These are phyloP conservation scores for Nothocercus nigrocapillus DNA, from an alignment of 2,113 vertebrate genomes.

Conservation along the genomic window DNA sequence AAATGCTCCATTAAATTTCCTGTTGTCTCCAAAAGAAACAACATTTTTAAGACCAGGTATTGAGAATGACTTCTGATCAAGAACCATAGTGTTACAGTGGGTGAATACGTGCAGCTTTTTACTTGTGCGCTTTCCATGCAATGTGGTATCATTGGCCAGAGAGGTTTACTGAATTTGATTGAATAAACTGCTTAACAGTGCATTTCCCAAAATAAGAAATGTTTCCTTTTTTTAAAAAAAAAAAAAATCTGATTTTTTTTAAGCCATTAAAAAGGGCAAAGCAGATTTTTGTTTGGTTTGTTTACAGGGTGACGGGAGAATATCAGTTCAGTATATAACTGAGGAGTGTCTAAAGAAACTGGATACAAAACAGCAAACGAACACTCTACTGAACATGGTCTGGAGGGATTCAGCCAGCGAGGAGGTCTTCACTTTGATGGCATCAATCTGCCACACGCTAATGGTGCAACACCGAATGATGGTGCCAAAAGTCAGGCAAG, in stretches of 20 bases:
- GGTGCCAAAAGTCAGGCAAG: constrained; percentile 97
- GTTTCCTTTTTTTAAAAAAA: too few species aligned
- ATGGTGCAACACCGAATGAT: constrained; percentile 98
- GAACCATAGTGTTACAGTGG: background rate
- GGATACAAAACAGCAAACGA: constrained; percentile 96
- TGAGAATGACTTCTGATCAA: background rate
- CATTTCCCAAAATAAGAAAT: background rate
- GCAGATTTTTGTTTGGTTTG: background rate
- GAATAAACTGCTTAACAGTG: background rate
- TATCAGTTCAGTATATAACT: constrained; percentile 89
- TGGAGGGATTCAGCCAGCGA: constrained; percentile 96
- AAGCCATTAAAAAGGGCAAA: background rate
- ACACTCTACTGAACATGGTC: constrained; percentile 90
- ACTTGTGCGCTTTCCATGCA: background rate
- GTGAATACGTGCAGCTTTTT: background rate
- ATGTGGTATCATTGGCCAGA: background rate
- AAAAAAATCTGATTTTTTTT: background rate
- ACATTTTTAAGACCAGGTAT: background rate
- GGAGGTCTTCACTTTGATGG: constrained; percentile 90
- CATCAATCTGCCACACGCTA: constrained; percentile 94
- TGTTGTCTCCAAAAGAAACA: background rate
- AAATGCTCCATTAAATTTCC: background rate
- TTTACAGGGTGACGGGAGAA: constrained; percentile 85
- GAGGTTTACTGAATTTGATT: background rate
- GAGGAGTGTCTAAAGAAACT: constrained; percentile 94